Evolutionary conservation across 2,888 invertebrate species (phyloP).

Genomic region (Phyto melanocephala): DNA sequence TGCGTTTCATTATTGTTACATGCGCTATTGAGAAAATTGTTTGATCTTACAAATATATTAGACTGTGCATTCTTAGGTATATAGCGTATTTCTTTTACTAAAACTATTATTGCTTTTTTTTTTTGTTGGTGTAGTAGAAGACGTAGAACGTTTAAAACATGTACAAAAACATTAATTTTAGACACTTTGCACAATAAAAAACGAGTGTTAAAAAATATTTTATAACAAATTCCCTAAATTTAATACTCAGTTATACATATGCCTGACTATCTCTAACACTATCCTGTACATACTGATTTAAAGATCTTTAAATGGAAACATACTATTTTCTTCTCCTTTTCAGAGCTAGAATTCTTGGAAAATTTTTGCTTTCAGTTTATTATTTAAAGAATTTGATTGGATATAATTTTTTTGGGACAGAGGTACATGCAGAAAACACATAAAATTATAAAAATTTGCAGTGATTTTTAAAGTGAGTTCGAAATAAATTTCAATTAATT

Average conservation of each 20-base stretch:
- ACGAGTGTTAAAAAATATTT: background rate
- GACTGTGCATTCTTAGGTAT: background rate
- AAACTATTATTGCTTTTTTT: background rate
- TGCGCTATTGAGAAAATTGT: background rate
- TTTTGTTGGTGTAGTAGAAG: background rate
- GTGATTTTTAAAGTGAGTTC: slow-evolving; percentile 33
- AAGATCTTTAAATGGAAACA: background rate
- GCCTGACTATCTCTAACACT: background rate
- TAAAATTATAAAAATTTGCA: slow-evolving; percentile 34
- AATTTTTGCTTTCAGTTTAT: background rate
- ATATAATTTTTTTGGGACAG: background rate
- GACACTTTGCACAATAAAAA: background rate
- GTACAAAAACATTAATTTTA: background rate
- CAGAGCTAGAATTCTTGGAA: background rate
- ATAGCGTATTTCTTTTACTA: background rate
- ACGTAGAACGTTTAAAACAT: background rate
- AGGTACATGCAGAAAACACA: slow-evolving; percentile 53
- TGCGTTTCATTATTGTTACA: background rate
- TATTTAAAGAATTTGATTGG: background rate
- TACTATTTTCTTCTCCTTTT: background rate
- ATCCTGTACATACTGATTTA: background rate
- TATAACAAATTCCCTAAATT: background rate
- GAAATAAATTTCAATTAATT: background rate
- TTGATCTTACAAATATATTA: background rate
- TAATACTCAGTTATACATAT: background rate